Percentiles rank a stretch among this genome's conserved stretches.
phyloP scores from a whole-genome alignment of 2,797 vertebrate genomes.

The Rhynchonycteris naso region DNA sequence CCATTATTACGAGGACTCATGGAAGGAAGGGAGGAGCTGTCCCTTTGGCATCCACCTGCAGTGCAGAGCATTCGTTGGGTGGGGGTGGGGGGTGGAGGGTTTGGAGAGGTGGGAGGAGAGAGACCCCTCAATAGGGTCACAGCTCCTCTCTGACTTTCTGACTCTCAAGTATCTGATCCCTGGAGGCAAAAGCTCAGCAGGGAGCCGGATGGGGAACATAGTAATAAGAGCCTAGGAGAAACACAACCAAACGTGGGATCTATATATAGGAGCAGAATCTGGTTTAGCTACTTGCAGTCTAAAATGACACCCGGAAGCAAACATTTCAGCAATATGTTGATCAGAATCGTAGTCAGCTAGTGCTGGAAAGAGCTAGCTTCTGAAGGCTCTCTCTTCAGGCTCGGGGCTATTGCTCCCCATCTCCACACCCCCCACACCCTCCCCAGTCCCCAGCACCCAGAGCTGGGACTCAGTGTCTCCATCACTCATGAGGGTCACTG shows the following conservation, averaged over 20 bases:
- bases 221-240: slow-evolving; percentile 75
- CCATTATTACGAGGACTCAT: slow-evolving; percentile 57
- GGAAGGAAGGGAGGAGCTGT: not conserved
- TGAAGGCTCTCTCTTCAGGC: not conserved
- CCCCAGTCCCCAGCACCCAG: not conserved
- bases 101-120: not conserved
- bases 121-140: slow-evolving; percentile 21
- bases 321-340: slow-evolving; percentile 75
- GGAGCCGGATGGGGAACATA: slow-evolving; percentile 64
- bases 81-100: not conserved
- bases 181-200: slow-evolving; percentile 69
- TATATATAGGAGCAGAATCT: slow-evolving; percentile 76
- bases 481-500: not conserved
- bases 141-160: slow-evolving; percentile 37
- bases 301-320: slow-evolving; percentile 76
- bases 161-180: slow-evolving; percentile 61
- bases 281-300: slow-evolving; percentile 63
- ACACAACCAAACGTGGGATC: slow-evolving; percentile 65
- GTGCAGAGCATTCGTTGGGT: not conserved
- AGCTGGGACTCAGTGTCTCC: not conserved
- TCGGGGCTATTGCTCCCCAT: not conserved
- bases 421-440: not conserved
- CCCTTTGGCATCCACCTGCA: not conserved
- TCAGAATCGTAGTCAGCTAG: slow-evolving; percentile 50
- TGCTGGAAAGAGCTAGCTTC: slow-evolving; percentile 53